Conservation (phyloP, 2,888 invertebrate genomes). For the Sminthurides aquaticus region DNA sequence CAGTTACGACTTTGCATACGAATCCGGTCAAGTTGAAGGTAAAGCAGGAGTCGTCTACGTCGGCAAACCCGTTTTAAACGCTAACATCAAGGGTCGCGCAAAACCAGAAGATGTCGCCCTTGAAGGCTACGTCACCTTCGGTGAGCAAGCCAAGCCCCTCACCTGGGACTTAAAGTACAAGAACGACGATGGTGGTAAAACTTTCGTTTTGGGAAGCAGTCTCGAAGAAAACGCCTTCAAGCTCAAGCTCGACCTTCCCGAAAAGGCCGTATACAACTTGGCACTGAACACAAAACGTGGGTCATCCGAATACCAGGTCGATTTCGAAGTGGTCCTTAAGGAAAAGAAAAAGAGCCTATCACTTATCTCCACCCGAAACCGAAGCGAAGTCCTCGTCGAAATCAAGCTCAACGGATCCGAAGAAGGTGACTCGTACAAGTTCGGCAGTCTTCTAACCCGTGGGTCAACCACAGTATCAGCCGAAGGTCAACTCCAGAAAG, state of each 20-base stretch:
- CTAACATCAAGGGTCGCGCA: neutral
- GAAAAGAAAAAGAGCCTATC: neutral
- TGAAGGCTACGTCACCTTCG: neutral
- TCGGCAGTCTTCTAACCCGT: neutral
- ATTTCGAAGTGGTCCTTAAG: neutral
- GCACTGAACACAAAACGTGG: neutral
- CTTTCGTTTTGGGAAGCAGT: neutral
- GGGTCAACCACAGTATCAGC: neutral
- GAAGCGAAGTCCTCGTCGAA: neutral
- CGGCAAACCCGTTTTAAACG: constrained; percentile 1
- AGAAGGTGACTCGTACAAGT: neutral
- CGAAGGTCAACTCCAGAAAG: neutral
- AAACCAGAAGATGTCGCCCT: neutral
- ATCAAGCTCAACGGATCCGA: neutral
- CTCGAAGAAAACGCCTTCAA: neutral
- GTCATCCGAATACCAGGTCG: neutral
- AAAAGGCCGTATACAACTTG: neutral
- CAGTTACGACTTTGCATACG: constrained; percentile 3
- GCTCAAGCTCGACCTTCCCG: neutral
- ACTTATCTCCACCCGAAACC: neutral
- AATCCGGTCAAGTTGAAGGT: neutral
- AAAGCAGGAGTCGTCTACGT: neutral
- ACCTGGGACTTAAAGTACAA: neutral
- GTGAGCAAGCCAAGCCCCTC: neutral
- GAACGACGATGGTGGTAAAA: neutral